Evolutionary conservation across 2,797 vertebrate genomes (phyloP), one percentile per base, ranked within the genome.

Genomic region (Argyrosomus regius): DNA sequence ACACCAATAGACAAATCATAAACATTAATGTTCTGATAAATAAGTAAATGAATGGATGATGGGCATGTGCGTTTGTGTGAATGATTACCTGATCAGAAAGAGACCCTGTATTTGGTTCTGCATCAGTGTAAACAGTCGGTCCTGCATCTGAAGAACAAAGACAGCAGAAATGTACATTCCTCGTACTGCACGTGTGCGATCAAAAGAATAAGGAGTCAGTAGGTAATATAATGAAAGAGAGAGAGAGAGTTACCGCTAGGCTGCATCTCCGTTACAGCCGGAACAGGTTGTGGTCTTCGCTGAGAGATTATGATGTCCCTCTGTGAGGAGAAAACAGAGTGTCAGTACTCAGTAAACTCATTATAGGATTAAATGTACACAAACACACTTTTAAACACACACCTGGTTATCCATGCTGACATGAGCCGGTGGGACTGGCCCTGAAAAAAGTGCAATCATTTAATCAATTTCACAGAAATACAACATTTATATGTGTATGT

Each of bases 391-490:
- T n/a, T 0, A 28, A 28, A 76, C 52, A 88, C 85, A 71, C 6
- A 93, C 92, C 91, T 76, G 76, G 39, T 66, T 0, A 73, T 86
- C 72, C 26, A 73, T 66, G 62, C 26, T 87, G 73, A 6, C 6
- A 10, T 6, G 14, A 58, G 46, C 1, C 6, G 56, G 0, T 20
- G 1, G 18, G 5, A 1, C n/a, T 16, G 0, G 0, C 0, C 6
- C 91, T 90, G 57, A 31, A 84, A 82, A 67, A 1, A 64, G 1
- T 5, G 39, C n/a, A 83, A 66, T 41, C 9, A 31, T 57, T 52
- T 39, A 6, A 64, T 22, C 1, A 31, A 41, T 60, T 56, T 35
- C 2, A 53, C 0, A 46, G 5, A 0, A 54, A 62, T 0, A 20
- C 4, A 35, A 39, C 26, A 77, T 57, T n/a, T 31, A 8, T 13